These are phyloP conservation scores for Rhopalosiphum maidis DNA, from an alignment of 1,140 invertebrate genomes.

Conservation along the genomic window DNA sequence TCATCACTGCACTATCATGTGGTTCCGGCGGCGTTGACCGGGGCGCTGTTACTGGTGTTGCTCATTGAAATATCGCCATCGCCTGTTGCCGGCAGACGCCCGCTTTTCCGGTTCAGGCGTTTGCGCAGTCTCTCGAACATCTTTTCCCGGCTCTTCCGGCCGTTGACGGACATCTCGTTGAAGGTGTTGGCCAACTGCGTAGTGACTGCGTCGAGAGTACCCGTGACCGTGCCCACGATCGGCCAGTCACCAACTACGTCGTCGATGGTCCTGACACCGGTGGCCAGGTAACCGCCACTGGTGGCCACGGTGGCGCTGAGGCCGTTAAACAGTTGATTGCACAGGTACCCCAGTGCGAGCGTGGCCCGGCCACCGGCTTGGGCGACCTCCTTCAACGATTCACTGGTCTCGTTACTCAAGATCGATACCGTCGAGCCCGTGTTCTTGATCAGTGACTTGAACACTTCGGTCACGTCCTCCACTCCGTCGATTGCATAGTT, in stretches of 20 bases:
- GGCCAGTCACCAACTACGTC: not conserved
- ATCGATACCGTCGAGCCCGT: not conserved
- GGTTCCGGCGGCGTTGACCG: too few relatives aligned
- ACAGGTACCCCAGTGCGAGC: not conserved
- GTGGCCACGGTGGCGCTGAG: not conserved
- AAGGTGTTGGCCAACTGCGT: not conserved
- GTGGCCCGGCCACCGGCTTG: not conserved
- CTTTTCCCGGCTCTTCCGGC: not conserved
- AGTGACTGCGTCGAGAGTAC: not conserved
- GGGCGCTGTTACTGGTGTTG: too few relatives aligned
- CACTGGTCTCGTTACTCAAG: not conserved
- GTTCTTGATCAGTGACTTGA: not conserved
- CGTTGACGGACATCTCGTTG: not conserved
- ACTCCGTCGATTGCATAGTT: not conserved
- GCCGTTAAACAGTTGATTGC: not conserved
- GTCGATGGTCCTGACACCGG: not conserved
- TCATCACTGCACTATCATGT: too few relatives aligned
- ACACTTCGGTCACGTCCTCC: not conserved
- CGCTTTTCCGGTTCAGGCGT: not conserved
- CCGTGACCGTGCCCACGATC: not conserved
- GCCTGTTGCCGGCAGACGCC: not conserved
- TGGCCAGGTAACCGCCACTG: not conserved
- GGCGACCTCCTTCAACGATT: not conserved
- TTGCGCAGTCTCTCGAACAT: not conserved
- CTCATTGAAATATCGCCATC: not conserved